Evolutionary conservation across 2,113 vertebrate species (phyloP), one percentile per base, ranked within the genome.

Genomic region (Pristiophorus japonicus): DNA sequence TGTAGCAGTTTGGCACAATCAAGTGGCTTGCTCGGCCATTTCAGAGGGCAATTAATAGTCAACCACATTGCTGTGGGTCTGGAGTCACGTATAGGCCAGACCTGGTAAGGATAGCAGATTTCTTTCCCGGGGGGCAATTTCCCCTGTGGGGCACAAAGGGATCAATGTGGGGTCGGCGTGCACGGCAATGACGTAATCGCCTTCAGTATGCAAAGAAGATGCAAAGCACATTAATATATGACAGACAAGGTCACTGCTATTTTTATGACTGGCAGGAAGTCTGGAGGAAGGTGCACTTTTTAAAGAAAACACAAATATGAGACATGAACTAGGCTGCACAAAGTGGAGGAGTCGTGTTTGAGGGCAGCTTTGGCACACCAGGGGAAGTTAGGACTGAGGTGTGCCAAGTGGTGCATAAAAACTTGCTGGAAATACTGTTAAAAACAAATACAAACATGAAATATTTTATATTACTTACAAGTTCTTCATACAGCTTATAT

Each of bases 391-490:
- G 14, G 62, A 20, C 75, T 2, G 59, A 38, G 18, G 20, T 38
- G 18, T 20, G 34, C 6, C 34, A 92, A n/a, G 14, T 59, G 70
- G 70, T 34, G 70, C 70, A 73, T 73, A 73, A 73, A 73, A 96
- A 51, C 12, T 91, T 92, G 4, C 34, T 22, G 24, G 20, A 3
- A 27, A n/a, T 51, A 30, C 10, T 51, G 30, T 59, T 12, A 92
- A 65, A 20, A 38, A 30, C 27, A 59, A 51, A n/a, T 38, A 38
- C 10, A 0, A 5, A 30, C 0, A 67, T 87, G n/a, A 85, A 42
- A 70, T 55, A 47, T 96, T 11, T 62, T 34, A 91, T 2, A 4
- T 75, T 70, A 96, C 96, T 34, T 97, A 98, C 97, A 97, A 98
- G 96, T 78, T 96, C 95, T 0, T 96, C 95, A 94, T 97, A 96